Conservation (phyloP, 1,140 invertebrate species). For the Diachasmimorpha longicaudata region DNA sequence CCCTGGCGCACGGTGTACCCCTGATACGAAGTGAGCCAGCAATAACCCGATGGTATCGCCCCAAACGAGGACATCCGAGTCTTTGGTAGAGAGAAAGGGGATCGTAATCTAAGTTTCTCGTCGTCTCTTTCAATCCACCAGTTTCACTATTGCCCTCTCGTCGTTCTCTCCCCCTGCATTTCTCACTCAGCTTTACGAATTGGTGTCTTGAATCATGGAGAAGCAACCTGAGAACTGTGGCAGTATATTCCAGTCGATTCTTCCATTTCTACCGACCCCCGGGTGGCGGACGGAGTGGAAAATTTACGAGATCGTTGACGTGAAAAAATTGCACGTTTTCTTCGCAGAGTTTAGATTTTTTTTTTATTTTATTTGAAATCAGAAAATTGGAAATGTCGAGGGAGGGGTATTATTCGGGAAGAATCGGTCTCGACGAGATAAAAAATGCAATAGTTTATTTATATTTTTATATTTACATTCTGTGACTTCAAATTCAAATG, state of each 20-base stretch:
- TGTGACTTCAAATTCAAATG: too few relatives aligned
- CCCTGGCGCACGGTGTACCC: not conserved
- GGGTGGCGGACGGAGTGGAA: not conserved
- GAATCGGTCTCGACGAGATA: not conserved
- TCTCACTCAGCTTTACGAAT: not conserved
- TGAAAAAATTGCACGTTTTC: not conserved
- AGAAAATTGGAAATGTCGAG: not conserved
- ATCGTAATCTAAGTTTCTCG: constrained; percentile 16
- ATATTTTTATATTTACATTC: too few relatives aligned
- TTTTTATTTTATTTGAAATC: not conserved
- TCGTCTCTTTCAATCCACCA: not conserved
- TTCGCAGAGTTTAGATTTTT: not conserved
- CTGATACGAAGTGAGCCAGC: not conserved
- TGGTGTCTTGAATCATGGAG: not conserved
- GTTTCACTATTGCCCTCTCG: not conserved
- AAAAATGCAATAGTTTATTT: too few relatives aligned
- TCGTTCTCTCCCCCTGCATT: not conserved
- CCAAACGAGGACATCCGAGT: not conserved
- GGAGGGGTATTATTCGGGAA: not conserved
- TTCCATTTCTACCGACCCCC: not conserved
- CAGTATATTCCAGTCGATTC: not conserved
- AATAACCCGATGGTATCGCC: not conserved
- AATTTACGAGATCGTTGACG: not conserved
- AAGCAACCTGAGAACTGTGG: not conserved
- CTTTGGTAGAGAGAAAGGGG: not conserved